Evolutionary conservation across 2,797 vertebrate genomes (phyloP).

Genomic region (Hoplostethus mediterraneus): DNA sequence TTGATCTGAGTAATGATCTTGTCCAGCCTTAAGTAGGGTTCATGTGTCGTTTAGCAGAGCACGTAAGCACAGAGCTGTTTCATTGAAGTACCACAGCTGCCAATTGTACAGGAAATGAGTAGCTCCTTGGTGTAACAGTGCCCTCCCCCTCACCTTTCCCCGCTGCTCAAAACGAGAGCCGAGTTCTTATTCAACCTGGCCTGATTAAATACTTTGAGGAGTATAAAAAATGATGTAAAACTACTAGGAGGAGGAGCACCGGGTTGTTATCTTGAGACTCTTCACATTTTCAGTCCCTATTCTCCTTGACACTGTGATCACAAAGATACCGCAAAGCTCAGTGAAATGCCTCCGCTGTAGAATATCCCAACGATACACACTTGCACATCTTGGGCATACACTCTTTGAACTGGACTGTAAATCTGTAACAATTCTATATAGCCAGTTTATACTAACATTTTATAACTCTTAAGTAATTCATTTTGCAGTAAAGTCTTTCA

Average conservation of each 20-base stretch:
- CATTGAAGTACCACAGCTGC: conserved; percentile 58
- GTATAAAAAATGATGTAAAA: conserved; percentile 44
- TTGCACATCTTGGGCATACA: neutral
- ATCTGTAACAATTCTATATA: neutral
- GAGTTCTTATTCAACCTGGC: conserved; percentile 57
- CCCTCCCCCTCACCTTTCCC: conserved; percentile 8
- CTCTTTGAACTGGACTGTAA: neutral
- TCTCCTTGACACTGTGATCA: conserved; percentile 18
- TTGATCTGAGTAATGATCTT: too few relatives aligned
- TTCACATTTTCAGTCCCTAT: conserved; percentile 25
- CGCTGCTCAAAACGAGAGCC: conserved; percentile 43
- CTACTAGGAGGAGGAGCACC: neutral
- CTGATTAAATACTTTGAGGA: conserved; percentile 48
- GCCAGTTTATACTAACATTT: too few relatives aligned
- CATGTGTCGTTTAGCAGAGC: conserved; percentile 59
- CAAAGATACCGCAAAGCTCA: conserved; percentile 4
- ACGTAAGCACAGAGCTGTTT: conserved; percentile 53
- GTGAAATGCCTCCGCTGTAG: neutral
- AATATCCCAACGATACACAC: conserved; percentile 14
- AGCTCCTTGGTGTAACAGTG: conserved; percentile 51
- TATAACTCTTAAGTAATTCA: too few relatives aligned
- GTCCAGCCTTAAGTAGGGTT: neutral
- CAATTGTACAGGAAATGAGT: conserved; percentile 71
- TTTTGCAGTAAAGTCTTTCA: too few relatives aligned
- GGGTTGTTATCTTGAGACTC: conserved; percentile 20